These are phyloP conservation scores for Pollenia labialis DNA, from an alignment of 2,888 invertebrate species.

Conservation along the genomic window DNA sequence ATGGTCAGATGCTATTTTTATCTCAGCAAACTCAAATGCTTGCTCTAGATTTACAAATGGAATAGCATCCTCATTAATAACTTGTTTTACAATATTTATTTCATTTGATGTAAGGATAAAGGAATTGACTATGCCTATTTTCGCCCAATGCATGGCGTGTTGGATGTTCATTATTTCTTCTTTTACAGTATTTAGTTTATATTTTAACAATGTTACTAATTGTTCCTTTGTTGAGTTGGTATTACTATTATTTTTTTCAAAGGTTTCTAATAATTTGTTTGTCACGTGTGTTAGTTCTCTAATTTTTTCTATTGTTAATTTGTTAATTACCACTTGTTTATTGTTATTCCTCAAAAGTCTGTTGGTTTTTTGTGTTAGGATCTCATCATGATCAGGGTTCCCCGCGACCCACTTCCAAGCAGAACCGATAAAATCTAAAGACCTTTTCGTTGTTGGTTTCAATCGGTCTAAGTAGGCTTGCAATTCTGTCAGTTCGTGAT, in stretches of 20 bases:
- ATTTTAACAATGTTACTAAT: background rate
- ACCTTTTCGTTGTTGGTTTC: slow-evolving; percentile 25
- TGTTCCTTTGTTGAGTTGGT: background rate
- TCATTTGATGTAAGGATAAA: background rate
- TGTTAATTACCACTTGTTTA: background rate
- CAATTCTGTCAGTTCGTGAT: slow-evolving; percentile 7
- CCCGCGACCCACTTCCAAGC: slow-evolving; percentile 25
- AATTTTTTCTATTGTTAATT: background rate
- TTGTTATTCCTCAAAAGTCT: background rate
- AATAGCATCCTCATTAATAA: background rate
- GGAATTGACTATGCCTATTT: background rate
- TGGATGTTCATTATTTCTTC: slow-evolving; percentile 6
- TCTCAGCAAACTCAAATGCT: too few relatives aligned
- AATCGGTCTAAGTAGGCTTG: slow-evolving; percentile 32
- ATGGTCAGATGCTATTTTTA: too few relatives aligned
- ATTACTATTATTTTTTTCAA: background rate
- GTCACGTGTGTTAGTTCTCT: background rate
- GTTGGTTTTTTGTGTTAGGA: slow-evolving; percentile 2
- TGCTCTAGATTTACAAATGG: too few relatives aligned
- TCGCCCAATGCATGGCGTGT: slow-evolving; percentile 5
- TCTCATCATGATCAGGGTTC: background rate
- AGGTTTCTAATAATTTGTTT: background rate
- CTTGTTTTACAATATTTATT: slow-evolving; percentile 20
- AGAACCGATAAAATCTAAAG: slow-evolving; percentile 10
- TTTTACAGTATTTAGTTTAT: background rate